Evolutionary conservation across 2,113 vertebrate genomes (phyloP).

Genomic region (Rhabdornis inornatus): DNA sequence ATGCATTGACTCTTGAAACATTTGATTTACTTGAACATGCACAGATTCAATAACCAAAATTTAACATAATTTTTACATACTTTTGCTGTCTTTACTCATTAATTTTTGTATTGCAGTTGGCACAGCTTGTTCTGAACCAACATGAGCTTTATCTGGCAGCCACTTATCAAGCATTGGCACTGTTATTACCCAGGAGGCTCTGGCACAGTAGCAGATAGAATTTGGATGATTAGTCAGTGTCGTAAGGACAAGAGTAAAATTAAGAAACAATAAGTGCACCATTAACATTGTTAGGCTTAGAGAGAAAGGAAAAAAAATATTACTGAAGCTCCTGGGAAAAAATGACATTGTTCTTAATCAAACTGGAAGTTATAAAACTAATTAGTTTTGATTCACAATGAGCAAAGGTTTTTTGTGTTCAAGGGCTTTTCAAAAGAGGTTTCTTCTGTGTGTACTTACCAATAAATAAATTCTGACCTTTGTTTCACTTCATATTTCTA

Average conservation of each 20-base stretch:
- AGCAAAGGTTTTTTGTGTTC: neutral
- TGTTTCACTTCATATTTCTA: neutral
- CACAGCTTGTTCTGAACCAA: neutral
- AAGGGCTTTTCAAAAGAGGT: neutral
- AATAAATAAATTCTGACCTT: neutral
- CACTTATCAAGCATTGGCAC: neutral
- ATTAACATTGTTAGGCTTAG: neutral
- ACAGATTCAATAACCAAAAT: neutral
- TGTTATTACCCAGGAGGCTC: slow-evolving; percentile 1
- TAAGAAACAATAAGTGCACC: slow-evolving; percentile 7
- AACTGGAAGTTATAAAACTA: neutral
- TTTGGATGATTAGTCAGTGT: slow-evolving; percentile 6
- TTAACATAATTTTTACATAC: neutral
- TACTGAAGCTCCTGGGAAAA: neutral
- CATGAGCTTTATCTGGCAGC: neutral
- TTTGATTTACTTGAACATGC: neutral
- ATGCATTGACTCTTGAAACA: neutral
- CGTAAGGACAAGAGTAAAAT: neutral
- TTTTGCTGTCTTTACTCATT: neutral
- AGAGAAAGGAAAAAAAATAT: neutral
- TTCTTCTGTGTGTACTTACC: neutral
- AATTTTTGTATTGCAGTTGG: neutral
- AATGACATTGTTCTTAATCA: neutral
- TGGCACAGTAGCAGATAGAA: neutral
- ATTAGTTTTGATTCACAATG: neutral